Evolutionary conservation across 2,888 invertebrate species (phyloP), one percentile per base, ranked within the genome.

Genomic region (Ctena decussata): DNA sequence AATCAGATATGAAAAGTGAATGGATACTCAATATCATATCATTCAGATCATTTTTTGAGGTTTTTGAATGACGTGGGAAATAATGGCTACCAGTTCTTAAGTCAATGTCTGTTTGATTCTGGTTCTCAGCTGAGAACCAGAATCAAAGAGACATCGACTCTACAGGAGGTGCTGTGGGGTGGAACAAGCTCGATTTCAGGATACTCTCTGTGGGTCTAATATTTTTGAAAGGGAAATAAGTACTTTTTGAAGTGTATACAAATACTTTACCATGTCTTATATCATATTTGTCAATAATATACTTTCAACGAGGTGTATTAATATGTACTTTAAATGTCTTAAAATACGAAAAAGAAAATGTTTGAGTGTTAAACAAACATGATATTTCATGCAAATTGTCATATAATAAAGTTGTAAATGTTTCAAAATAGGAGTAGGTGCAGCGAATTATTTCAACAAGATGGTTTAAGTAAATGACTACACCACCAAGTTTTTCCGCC

Each of bases 1-100:
- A 65, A 65, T 35, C 65, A 65, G 65, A 65, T 65, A 65, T 65
- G 57, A 65, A 57, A 65, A 65, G 65, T 65, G 35, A 65, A 65
- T 2, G 5, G 24, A 35, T 65, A 35, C 65, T 65, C 18, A 18
- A 65, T 5, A 12, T 35, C 21, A 24, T 2, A 57, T 8, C 27
- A 27, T 57, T 57, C 57, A 49, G 49, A 21, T 49, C 49, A 49
- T 49, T 8, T 11, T 41, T 41, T 41, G 41, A 41, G 41, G 8
- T n/a, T n/a, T n/a, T n/a, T 53, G 53, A 53, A 11, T 18, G 21
- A n/a, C 53, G n/a, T 53, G 53, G 21, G 53, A 53, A 53, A n/a
- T 11, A 53, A 15, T 53, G 53, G 53, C 21, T 53, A 11, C 21
- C 18, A 6, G 41, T 41, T 41, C 15, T 6, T 11, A 41, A n/a